phyloP scores from a whole-genome alignment of 2,888 invertebrate species.

The Caenorhabditis sp. region DNA sequence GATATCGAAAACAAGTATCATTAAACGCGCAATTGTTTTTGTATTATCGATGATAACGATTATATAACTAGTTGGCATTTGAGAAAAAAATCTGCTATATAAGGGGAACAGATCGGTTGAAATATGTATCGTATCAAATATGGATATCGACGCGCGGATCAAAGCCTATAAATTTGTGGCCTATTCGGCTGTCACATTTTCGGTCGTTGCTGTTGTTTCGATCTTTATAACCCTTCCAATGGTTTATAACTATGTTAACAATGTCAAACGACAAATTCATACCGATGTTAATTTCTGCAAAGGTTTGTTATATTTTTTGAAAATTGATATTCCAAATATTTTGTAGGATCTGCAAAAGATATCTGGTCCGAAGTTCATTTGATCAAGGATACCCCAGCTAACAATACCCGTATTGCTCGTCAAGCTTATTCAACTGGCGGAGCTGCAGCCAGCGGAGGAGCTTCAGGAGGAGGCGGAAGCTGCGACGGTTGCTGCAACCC shows the following conservation, averaged over 20 bases:
- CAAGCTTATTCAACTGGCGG: slow-evolving; percentile 51
- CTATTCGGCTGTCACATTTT: slow-evolving; percentile 58
- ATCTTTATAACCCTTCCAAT: slow-evolving; percentile 67
- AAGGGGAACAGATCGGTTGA: neutral
- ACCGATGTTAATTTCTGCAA: slow-evolving; percentile 66
- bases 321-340: neutral
- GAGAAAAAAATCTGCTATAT: neutral
- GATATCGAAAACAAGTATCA: no score
- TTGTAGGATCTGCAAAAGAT: slow-evolving; percentile 66
- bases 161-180: slow-evolving; percentile 55
- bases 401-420: slow-evolving; percentile 59
- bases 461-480: slow-evolving; percentile 37
- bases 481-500: slow-evolving; percentile 50
- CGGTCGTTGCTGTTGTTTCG: slow-evolving; percentile 64
- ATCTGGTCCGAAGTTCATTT: slow-evolving; percentile 69
- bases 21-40: no score
- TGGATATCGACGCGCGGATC: slow-evolving; percentile 55
- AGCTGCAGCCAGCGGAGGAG: slow-evolving; percentile 24
- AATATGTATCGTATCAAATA: slow-evolving; percentile 15
- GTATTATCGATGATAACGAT: no score
- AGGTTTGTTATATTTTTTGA: slow-evolving; percentile 17
- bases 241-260: slow-evolving; percentile 67
- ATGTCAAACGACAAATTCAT: slow-evolving; percentile 62
- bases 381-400: slow-evolving; percentile 58
- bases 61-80: neutral